Conservation (phyloP, 2,888 invertebrate species). For the Itoplectis maculator region DNA sequence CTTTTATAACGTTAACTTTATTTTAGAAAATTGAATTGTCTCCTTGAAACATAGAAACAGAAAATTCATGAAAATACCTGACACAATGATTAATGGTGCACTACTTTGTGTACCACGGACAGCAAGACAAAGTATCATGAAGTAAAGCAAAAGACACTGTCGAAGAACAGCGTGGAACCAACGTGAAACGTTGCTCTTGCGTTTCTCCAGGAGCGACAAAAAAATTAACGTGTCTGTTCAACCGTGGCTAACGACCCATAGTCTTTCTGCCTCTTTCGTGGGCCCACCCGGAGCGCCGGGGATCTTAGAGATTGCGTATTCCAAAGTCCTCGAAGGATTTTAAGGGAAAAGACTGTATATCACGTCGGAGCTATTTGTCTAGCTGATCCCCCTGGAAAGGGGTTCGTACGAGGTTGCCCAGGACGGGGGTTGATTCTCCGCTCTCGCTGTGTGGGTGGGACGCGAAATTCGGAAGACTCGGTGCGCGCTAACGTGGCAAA, state of each 20-base stretch:
- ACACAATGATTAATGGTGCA: not conserved
- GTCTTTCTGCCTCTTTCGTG: conserved; percentile 29
- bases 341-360: conserved; percentile 78
- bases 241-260: conserved; percentile 59
- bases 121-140: conserved; percentile 35
- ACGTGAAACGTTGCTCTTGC: conserved; percentile 17
- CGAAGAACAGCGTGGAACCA: conserved; percentile 1
- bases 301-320: conserved; percentile 67
- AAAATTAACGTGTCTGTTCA: conserved; percentile 64
- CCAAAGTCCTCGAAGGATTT: conserved; percentile 68
- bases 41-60: too few species aligned
- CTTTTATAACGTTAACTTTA: too few species aligned
- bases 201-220: conserved; percentile 40
- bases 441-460: conserved; percentile 7
- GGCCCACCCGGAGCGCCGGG: not conserved
- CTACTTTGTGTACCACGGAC: not conserved
- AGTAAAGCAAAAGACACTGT: conserved; percentile 36
- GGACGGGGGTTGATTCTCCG: conserved; percentile 44
- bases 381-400: conserved; percentile 75
- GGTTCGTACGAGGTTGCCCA: conserved; percentile 53
- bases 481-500: conserved; percentile 1
- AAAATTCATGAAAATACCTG: not conserved
- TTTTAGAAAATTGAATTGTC: too few species aligned
- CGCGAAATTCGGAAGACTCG: not conserved
- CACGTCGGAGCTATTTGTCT: conserved; percentile 80